Conservation (phyloP, 2,113 vertebrate species). For the Nanorana parkeri region DNA sequence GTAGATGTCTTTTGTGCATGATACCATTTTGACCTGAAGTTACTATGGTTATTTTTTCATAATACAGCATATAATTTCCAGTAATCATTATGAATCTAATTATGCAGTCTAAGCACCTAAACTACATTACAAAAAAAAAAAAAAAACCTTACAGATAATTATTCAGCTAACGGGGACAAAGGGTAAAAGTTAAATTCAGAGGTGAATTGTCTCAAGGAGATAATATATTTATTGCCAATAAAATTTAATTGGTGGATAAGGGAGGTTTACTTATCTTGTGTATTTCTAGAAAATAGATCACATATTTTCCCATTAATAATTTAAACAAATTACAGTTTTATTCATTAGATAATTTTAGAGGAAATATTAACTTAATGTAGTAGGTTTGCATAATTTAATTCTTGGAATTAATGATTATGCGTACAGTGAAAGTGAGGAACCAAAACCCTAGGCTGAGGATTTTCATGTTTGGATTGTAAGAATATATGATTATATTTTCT, state of each 20-base stretch:
- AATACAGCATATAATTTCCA: conserved; percentile 21
- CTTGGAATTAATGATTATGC: no score
- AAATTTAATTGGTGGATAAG: conserved; percentile 14
- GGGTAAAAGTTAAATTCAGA: conserved; percentile 23
- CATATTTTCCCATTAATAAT: no score
- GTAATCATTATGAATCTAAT: conserved; percentile 26
- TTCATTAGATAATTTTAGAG: no score
- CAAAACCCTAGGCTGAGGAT: no score
- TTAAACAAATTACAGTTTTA: no score
- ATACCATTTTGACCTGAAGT: not conserved
- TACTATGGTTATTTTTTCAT: not conserved
- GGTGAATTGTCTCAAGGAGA: conserved; percentile 13
- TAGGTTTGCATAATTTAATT: no score
- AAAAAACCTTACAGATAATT: conserved; percentile 1
- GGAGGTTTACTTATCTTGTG: conserved; percentile 1
- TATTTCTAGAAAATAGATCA: not conserved
- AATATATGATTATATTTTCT: no score
- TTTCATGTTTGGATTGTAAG: no score
- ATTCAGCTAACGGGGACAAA: conserved; percentile 31
- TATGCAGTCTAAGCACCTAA: not conserved
- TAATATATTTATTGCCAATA: conserved; percentile 13
- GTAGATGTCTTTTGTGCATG: not conserved
- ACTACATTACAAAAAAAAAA: no score
- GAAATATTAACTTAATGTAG: no score
- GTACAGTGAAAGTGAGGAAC: no score